These are phyloP conservation scores for Chesias legatella DNA, from an alignment of 2,888 invertebrate genomes.

Conservation along the genomic window DNA sequence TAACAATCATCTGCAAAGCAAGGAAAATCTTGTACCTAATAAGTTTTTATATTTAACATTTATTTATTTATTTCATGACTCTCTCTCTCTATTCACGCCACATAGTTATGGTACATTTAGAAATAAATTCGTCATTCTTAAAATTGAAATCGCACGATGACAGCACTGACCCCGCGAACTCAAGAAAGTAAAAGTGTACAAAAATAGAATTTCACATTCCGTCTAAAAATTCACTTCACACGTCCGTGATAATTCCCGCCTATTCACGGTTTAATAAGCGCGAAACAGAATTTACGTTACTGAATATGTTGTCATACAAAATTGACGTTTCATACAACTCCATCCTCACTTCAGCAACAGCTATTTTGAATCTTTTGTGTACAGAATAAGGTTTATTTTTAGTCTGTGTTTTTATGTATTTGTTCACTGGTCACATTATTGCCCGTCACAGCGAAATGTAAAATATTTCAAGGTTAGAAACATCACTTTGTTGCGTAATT, in stretches of 20 bases:
- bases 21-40: no score
- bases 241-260: constrained; percentile 52
- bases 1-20: no score
- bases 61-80: no score
- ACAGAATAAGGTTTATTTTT: constrained; percentile 5
- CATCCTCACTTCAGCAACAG: background rate
- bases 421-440: no score
- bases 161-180: constrained; percentile 47
- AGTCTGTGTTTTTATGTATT: constrained; percentile 5
- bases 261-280: constrained; percentile 49
- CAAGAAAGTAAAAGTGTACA: constrained; percentile 54
- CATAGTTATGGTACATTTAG: constrained; percentile 1
- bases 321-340: constrained; percentile 23
- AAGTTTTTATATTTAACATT: no score
- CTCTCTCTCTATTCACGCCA: no score
- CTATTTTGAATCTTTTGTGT: constrained; percentile 6
- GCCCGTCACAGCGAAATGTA: constrained; percentile 10
- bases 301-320: constrained; percentile 51
- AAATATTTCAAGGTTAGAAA: constrained; percentile 16
- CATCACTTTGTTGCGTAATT: constrained; percentile 11
- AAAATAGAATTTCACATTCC: constrained; percentile 37
- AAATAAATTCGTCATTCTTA: constrained; percentile 37
- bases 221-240: constrained; percentile 52
- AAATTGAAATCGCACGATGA: constrained; percentile 42
- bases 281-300: constrained; percentile 45